Conservation (phyloP, 2,888 invertebrate genomes). For the Spatulosminthurus flaviceps region DNA sequence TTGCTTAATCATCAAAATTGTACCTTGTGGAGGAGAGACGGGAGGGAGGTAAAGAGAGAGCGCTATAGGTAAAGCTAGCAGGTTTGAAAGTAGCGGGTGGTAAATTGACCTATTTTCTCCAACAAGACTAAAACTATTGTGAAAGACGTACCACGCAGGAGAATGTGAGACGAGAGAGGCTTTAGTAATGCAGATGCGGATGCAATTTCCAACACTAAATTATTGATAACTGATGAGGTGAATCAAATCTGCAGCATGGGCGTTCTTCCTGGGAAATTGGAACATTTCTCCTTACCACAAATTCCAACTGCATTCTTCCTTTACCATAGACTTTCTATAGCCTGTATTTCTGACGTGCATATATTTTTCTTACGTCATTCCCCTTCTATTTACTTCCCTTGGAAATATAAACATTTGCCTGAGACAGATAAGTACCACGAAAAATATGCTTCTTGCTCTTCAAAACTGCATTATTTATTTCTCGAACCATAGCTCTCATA, state of each 20-base stretch:
- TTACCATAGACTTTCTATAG: too few relatives aligned
- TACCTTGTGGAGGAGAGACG: background rate
- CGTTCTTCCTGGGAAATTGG: background rate
- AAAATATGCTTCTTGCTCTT: too few relatives aligned
- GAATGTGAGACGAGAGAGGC: background rate
- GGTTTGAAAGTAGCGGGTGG: too few relatives aligned
- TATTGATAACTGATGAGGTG: slow-evolving; percentile 9
- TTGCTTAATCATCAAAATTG: slow-evolving; percentile 16
- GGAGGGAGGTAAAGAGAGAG: background rate
- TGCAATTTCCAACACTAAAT: slow-evolving; percentile 14
- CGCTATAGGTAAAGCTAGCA: too few relatives aligned
- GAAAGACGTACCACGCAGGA: background rate
- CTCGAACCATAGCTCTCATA: too few relatives aligned
- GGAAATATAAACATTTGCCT: too few relatives aligned
- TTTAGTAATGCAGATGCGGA: slow-evolving; percentile 18
- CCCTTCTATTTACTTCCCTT: too few relatives aligned
- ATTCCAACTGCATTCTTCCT: background rate
- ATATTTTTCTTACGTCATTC: too few relatives aligned
- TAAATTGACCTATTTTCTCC: slow-evolving; percentile 1
- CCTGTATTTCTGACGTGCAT: too few relatives aligned
- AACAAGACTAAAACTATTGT: background rate
- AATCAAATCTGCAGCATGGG: background rate
- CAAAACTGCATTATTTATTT: too few relatives aligned
- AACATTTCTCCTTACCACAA: background rate
- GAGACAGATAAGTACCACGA: too few relatives aligned